Percentiles rank a stretch among this genome's conserved stretches.
These are phyloP conservation scores for Ameiurus melas DNA, from an alignment of 2,113 vertebrate genomes.

Conservation along the genomic window DNA sequence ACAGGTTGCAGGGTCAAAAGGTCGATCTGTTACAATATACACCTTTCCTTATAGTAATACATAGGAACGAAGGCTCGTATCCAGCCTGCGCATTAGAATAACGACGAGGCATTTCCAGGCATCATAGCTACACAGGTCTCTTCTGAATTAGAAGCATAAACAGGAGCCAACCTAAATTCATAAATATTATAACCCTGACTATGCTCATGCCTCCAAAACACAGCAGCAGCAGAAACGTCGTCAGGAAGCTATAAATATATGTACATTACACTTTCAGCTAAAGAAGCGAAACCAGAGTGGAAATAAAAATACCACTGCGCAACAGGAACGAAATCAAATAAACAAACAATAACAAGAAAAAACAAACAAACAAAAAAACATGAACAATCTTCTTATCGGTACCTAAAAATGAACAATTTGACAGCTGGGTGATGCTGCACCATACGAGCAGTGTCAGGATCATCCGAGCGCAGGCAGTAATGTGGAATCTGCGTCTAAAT, in stretches of 20 bases:
- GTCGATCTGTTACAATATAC: constrained; percentile 20
- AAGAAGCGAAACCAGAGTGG: constrained; percentile 34
- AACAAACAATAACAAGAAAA: neutral
- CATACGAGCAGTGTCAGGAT: constrained; percentile 2
- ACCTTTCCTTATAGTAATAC: constrained; percentile 38
- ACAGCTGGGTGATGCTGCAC: constrained; percentile 10
- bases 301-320: constrained; percentile 55
- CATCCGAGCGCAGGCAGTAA: constrained; percentile 18
- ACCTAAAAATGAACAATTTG: neutral
- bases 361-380: neutral
- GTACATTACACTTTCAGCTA: constrained; percentile 42
- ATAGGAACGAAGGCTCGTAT: constrained; percentile 12
- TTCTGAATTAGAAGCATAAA: constrained; percentile 28
- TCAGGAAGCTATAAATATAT: constrained; percentile 60
- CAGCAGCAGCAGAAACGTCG: constrained; percentile 65
- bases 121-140: constrained; percentile 36
- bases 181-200: constrained; percentile 34
- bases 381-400: constrained; percentile 10
- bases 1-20: constrained; percentile 37
- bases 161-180: constrained; percentile 28
- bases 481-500: neutral
- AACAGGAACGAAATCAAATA: constrained; percentile 46
- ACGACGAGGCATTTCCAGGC: constrained; percentile 35
- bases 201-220: constrained; percentile 39
- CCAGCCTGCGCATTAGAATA: constrained; percentile 9